Base-by-base conservation (phyloP, 2,797 vertebrate genomes). In the Balearica regulorum region DNA sequence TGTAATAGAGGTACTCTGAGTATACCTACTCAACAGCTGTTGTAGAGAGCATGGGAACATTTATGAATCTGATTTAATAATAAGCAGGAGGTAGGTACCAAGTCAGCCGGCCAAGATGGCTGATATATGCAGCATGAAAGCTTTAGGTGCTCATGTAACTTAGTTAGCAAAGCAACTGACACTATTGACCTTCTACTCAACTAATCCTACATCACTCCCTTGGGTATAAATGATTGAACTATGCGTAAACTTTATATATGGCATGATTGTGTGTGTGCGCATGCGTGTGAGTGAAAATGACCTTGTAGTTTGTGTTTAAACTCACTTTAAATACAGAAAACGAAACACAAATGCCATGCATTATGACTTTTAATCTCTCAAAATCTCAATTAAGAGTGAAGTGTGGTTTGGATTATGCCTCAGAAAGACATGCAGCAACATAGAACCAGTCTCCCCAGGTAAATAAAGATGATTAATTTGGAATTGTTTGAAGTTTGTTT, bases 391-490 rank as follows among this genome's bases (percentile, higher is more conserved):
- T 57, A 91, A 96, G 64, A 79, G 43, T n/a, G 6, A 89, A 94
- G 66, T 29, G 90, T 72, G 90, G 92, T 87, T 95, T 94, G 87
- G 46, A 76, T 85, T 71, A 57, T 46, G 83, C 60, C 73, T 92
- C 37, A 13, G 37, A 93, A 85, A 81, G 61, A 83, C 90, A 87
- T 1, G 13, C 39, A 75, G 49, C 75, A 75, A 83, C 91, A 81
- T 3, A 89, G 78, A 95, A 90, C 75, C 81, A 85, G 75, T 87
- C 92, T 96, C 64, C 89, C 43, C 41, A 69, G 39, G 26, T 83
- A 85, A 96, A 94, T 29, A 91, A 77, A 92, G 81, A 20, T 35
- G 53, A 96, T 93, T 94, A 93, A 95, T 93, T 91, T 90, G 44
- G 65, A 89, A 87, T 88, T 91, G 81, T 89, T 90, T 95, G 89